Base-by-base conservation (phyloP, 2,797 vertebrate species). In the Notolepis coatsorum region DNA sequence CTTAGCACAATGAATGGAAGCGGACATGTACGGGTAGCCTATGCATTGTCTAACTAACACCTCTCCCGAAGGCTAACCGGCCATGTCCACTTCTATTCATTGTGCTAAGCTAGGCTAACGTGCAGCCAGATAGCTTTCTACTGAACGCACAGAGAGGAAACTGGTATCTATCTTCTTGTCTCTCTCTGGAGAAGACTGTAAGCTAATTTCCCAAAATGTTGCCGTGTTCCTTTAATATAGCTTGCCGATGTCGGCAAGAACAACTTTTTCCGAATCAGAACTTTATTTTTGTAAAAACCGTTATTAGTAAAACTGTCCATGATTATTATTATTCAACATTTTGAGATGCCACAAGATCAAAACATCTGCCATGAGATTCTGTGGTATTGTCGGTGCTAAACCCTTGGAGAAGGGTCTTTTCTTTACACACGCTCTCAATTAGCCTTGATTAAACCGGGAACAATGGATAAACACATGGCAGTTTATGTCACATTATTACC, bases 381-480 rank as follows among this genome's bases (percentile, higher is more conserved):
- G 31, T 61, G 65, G 70, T 68, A 45, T 4, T 53, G 54, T 61
- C 38, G 47, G 7, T 9, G 41, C 27, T 31, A 31, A 73, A 69
- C 55, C 68, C 59, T 59, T 3, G 7, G 51, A 63, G 61, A 76
- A 50, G 42, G 33, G 39, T 59, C 48, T 49, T 50, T 31, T 84
- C 75, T 61, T 49, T 35, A 45, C 41, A 58, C 65, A 42, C 15
- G 21, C 68, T 75, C 65, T 67, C 69, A 53, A 60, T 83, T 80
- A 75, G 77, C 67, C 56, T 81, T 80, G 60, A 80, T 80, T 81
- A 74, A 71, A 43, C 67, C 55, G 52, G 60, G 48, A 74, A 75
- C 33, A 41, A n/a, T 41, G 57, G 56, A 74, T 68, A 69, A 79
- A 77, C 65, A 70, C 25, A 54, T 68, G 67, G 70, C 61, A 61